Percentiles rank a stretch among this genome's conserved stretches.
phyloP scores from a whole-genome alignment of 35 echinoderm and acorn worm species.

The Acanthaster planci region DNA sequence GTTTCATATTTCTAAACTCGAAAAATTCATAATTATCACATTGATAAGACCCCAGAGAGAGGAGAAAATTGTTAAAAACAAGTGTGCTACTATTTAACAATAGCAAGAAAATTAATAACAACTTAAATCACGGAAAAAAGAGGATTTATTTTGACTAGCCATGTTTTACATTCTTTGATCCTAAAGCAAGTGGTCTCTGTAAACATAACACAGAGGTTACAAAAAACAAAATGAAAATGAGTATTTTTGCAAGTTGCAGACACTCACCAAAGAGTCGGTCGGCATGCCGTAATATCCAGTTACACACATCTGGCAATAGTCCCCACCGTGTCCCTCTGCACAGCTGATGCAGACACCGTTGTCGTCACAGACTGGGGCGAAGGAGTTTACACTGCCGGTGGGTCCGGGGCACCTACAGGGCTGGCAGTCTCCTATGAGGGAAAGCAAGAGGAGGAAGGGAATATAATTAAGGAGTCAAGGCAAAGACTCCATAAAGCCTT shows the following conservation, averaged over 20 bases:
- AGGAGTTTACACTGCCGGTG: constrained; percentile 68
- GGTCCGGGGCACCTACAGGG: constrained; percentile 88
- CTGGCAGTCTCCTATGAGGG: constrained; percentile 68
- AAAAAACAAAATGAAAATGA: not conserved
- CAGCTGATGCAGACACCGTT: constrained; percentile 69
- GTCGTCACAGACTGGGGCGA: constrained; percentile 71
- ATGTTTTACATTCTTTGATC: too few species aligned
- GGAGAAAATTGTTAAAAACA: too few species aligned
- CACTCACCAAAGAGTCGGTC: constrained; percentile 58
- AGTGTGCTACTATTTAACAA: too few species aligned
- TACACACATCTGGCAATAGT: constrained; percentile 67
- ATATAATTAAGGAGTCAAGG: not conserved
- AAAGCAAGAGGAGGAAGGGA: not conserved
- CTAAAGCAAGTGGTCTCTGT: too few species aligned
- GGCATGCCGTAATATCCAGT: constrained; percentile 84
- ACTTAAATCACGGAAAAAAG: too few species aligned
- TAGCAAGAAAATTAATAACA: too few species aligned
- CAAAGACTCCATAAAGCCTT: too few species aligned
- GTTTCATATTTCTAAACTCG: too few species aligned
- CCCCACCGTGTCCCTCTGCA: constrained; percentile 69
- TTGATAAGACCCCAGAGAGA: too few species aligned
- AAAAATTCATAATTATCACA: too few species aligned
- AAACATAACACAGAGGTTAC: too few species aligned
- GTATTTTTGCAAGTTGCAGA: not conserved
- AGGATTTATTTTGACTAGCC: too few species aligned